Conservation (phyloP, 2,113 vertebrate species). For the Sigmodon hispidus region DNA sequence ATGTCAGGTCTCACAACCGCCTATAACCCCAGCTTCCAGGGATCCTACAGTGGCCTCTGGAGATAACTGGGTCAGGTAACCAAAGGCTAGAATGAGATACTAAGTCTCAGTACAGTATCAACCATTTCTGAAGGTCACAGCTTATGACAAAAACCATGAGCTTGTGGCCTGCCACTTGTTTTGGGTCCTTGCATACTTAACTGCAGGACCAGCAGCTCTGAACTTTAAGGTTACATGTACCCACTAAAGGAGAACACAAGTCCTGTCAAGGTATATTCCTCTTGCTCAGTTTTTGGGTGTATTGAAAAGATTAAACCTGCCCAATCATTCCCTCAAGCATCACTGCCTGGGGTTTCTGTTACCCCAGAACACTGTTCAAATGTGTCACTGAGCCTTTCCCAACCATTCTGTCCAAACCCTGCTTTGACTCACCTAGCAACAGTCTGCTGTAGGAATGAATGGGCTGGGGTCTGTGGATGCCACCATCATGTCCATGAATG, state of each 20-base stretch:
- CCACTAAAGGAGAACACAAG: neutral
- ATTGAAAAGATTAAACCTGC: neutral
- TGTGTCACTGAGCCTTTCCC: neutral
- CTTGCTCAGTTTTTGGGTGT: neutral
- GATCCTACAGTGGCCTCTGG: neutral
- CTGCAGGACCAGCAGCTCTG: too few relatives aligned
- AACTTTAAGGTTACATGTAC: too few relatives aligned
- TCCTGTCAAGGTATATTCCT: neutral
- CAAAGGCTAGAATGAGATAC: neutral
- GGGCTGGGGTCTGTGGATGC: too few relatives aligned
- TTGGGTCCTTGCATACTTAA: rapidly evolving
- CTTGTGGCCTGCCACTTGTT: too few relatives aligned
- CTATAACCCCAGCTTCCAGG: too few relatives aligned
- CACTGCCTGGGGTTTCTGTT: neutral
- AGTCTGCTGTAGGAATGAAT: neutral
- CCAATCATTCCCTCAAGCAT: too few relatives aligned
- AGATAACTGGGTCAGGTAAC: neutral
- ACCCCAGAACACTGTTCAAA: neutral
- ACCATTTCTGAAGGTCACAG: neutral
- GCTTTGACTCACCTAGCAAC: too few relatives aligned
- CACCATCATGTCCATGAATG: neutral
- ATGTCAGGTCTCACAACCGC: neutral
- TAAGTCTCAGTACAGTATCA: neutral
- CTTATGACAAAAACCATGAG: neutral
- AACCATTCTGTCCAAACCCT: too few relatives aligned